Evolutionary conservation across 2,888 invertebrate species (phyloP).

Genomic region (Erpobdella octoculata): DNA sequence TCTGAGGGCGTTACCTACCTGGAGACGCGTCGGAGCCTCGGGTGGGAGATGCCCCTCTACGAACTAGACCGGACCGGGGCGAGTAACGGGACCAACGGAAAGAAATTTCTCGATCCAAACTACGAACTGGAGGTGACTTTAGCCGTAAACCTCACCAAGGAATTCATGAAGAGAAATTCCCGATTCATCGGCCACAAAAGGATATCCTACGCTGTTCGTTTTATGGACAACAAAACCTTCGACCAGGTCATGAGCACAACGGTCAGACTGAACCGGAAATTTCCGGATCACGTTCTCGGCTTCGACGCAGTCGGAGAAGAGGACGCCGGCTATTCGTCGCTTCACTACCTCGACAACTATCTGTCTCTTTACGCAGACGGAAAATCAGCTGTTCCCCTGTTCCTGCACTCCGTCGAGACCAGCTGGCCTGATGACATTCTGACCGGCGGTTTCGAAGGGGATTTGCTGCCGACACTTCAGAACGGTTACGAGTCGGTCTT

Average conservation of each 20-base stretch:
- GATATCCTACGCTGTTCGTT: slow-evolving; percentile 30
- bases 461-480: slow-evolving; percentile 36
- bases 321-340: slow-evolving; percentile 36
- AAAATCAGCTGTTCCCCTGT: slow-evolving; percentile 27
- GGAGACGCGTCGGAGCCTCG: slow-evolving; percentile 31
- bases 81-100: slow-evolving; percentile 7
- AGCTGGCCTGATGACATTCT: slow-evolving; percentile 38
- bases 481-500: slow-evolving; percentile 39
- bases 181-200: slow-evolving; percentile 34
- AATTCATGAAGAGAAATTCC: slow-evolving; percentile 18
- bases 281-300: slow-evolving; percentile 35
- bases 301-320: slow-evolving; percentile 38
- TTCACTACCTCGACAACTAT: slow-evolving; percentile 34
- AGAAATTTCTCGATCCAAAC: background rate
- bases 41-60: slow-evolving; percentile 10
- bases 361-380: background rate
- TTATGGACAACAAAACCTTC: slow-evolving; percentile 2
- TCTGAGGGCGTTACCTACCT: slow-evolving; percentile 36
- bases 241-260: background rate
- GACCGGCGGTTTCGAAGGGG: slow-evolving; percentile 28
- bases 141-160: background rate
- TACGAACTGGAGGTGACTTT: slow-evolving; percentile 10
- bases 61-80: slow-evolving; percentile 6
- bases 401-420: slow-evolving; percentile 38
- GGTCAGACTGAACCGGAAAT: slow-evolving; percentile 30